Conservation (phyloP, 2,888 invertebrate genomes). For the Cremastinae sp. region DNA sequence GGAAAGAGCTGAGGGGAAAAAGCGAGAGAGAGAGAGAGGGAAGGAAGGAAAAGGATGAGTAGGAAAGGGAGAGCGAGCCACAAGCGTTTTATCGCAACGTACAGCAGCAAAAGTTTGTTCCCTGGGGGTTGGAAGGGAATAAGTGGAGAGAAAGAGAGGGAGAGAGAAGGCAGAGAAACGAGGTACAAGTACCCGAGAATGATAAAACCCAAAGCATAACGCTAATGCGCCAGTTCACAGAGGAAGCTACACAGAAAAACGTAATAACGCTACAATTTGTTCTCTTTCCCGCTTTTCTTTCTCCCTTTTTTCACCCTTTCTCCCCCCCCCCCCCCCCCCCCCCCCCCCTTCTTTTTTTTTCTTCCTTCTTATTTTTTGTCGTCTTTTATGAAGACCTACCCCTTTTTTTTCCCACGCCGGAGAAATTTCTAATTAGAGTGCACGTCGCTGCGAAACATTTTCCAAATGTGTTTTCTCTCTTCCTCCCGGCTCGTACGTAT, state of each 20-base stretch:
- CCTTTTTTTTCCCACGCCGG: constrained; percentile 24
- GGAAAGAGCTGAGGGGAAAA: constrained; percentile 67
- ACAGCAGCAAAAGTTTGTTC: constrained; percentile 49
- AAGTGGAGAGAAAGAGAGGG: constrained; percentile 8
- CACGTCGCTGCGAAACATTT: constrained; percentile 1
- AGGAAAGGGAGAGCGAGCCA: constrained; percentile 29
- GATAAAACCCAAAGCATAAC: constrained; percentile 43
- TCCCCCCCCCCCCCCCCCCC: neutral
- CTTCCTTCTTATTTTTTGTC: neutral
- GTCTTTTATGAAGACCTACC: neutral
- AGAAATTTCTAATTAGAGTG: constrained; percentile 26
- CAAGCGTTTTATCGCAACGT: constrained; percentile 39
- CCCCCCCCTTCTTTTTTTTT: neutral
- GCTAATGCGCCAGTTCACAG: constrained; percentile 47
- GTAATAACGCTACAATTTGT: constrained; percentile 38
- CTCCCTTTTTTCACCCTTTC: constrained; percentile 12
- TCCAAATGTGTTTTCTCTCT: neutral
- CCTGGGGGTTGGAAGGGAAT: constrained; percentile 8
- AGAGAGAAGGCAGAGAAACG: constrained; percentile 13
- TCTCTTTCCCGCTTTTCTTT: constrained; percentile 26
- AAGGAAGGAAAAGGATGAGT: constrained; percentile 27
- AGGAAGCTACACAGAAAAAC: constrained; percentile 35
- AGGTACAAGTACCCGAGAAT: constrained; percentile 39
- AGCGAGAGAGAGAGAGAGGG: neutral
- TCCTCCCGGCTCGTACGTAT: neutral